Conservation (phyloP, 1,140 invertebrate genomes). For the Meloidogyne exigua region DNA sequence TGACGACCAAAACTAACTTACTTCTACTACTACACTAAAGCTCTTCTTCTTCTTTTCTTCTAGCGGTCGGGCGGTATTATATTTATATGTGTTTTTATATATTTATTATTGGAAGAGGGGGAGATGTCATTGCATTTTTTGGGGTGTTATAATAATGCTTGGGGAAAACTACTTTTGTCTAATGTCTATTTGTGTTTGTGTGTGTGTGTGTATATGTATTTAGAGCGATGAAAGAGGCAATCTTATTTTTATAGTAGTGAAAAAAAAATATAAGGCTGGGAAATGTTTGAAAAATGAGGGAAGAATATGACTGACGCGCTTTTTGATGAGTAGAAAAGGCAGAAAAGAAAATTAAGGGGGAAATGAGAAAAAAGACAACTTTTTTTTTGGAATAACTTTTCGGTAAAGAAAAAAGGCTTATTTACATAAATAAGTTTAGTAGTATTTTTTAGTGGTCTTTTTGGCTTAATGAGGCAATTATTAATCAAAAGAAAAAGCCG, state of each 20-base stretch:
- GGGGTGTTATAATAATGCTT: not conserved
- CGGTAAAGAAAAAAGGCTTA: not conserved
- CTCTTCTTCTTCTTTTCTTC: not conserved
- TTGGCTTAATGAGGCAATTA: not conserved
- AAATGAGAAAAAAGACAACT: not conserved
- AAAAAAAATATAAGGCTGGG: not conserved
- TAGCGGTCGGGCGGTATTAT: not conserved
- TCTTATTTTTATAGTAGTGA: too few species aligned
- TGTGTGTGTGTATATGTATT: too few species aligned
- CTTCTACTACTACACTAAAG: not conserved
- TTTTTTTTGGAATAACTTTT: not conserved
- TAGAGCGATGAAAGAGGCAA: not conserved
- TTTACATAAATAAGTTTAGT: not conserved
- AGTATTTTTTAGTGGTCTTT: not conserved
- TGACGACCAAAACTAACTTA: not conserved
- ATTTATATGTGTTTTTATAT: not conserved
- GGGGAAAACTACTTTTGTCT: not conserved
- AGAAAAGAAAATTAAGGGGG: not conserved
- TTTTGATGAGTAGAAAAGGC: not conserved
- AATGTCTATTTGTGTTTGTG: constrained; percentile 5
- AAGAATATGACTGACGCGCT: not conserved
- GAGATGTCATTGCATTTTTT: not conserved
- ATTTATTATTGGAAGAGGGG: not conserved
- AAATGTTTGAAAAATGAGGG: not conserved
- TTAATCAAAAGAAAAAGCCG: not conserved